phyloP scores from a whole-genome alignment of 2,113 vertebrate species.

The Marmota monax region DNA sequence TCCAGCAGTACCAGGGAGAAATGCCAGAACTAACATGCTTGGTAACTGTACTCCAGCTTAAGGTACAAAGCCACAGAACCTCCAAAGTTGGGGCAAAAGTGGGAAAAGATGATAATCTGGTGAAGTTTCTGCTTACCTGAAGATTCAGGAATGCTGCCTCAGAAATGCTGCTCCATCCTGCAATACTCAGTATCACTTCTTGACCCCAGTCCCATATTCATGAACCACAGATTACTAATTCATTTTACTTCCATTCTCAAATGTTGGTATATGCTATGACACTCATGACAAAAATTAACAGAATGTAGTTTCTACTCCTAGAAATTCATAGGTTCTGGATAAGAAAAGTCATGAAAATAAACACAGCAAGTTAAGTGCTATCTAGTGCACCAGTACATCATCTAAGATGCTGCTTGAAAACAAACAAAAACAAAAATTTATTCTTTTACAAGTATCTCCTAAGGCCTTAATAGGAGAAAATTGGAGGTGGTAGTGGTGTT shows the following conservation, averaged over 20 bases:
- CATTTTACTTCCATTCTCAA: conserved; percentile 56
- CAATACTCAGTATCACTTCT: conserved; percentile 17
- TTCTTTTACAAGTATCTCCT: conserved; percentile 63
- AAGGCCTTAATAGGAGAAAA: conserved; percentile 39
- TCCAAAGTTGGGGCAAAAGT: not conserved
- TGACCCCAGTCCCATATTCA: conserved; percentile 3
- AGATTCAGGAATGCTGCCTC: conserved; percentile 46
- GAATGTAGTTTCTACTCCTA: conserved; percentile 24
- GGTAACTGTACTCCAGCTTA: conserved; percentile 24
- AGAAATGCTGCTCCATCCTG: conserved; percentile 45
- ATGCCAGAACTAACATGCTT: not conserved
- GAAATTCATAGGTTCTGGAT: conserved; percentile 12
- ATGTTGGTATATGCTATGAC: not conserved
- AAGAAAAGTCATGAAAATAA: conserved; percentile 58
- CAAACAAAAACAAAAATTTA: not conserved
- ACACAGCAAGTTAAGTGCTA: conserved; percentile 43
- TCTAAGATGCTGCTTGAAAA: conserved; percentile 50
- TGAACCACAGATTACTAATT: conserved; percentile 59
- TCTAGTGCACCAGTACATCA: not conserved
- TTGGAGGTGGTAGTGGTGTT: not conserved
- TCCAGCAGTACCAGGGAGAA: not conserved
- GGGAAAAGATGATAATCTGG: not conserved
- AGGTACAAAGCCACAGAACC: not conserved
- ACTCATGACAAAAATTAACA: conserved; percentile 57
- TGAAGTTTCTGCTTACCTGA: conserved; percentile 62